phyloP scores from a whole-genome alignment of 2,888 invertebrate genomes.

The Imbricaverruca yamaguchii region DNA sequence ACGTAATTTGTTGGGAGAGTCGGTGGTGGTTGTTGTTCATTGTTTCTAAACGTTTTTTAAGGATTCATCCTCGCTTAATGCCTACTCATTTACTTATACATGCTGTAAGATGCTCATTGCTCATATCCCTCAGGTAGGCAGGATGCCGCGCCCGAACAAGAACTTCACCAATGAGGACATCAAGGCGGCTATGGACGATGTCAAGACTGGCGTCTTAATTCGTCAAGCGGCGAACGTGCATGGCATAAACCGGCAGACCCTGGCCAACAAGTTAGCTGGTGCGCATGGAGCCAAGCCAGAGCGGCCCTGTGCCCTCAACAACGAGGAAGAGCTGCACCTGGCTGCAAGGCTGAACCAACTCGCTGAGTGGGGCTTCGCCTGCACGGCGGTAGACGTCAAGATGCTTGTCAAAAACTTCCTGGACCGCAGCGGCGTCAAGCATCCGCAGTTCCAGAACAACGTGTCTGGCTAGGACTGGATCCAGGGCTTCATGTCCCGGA shows the following conservation, averaged over 20 bases:
- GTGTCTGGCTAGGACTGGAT: slow-evolving; percentile 26
- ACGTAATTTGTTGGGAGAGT: neutral
- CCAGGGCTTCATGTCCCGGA: neutral
- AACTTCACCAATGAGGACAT: neutral
- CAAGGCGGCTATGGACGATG: neutral
- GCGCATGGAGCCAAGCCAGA: neutral
- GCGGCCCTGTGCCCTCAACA: neutral
- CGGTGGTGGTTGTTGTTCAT: neutral
- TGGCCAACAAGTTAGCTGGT: neutral
- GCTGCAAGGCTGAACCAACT: too few species aligned
- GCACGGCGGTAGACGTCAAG: too few species aligned
- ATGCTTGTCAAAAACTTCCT: slow-evolving; percentile 23
- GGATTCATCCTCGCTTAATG: neutral
- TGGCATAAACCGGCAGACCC: too few species aligned
- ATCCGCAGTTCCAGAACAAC: slow-evolving; percentile 24
- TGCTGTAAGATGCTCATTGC: neutral
- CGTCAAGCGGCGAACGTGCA: neutral
- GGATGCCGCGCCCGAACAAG: neutral
- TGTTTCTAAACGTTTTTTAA: neutral
- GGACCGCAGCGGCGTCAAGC: slow-evolving; percentile 12
- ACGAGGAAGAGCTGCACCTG: too few species aligned
- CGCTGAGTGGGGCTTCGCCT: too few species aligned
- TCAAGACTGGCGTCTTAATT: neutral
- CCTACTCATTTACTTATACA: neutral
- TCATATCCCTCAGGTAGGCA: neutral